A percentile compares a stretch with the other conserved stretches of the same genome.
Conservation (phyloP, 2,113 vertebrate species). For the Martes martes region DNA sequence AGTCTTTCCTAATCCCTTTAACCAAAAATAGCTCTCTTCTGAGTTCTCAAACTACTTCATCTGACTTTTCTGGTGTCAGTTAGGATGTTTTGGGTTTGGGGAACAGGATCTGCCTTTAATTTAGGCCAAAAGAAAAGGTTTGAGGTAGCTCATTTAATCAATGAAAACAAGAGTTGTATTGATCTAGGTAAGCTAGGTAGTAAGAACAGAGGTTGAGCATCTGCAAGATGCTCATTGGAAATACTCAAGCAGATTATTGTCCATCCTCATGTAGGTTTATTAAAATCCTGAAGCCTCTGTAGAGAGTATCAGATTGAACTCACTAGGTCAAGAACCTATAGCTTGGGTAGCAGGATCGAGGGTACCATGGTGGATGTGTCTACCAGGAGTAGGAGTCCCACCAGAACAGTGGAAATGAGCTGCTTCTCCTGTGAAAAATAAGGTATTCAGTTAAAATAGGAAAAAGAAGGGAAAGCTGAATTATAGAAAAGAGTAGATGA, state of each 20-base stretch:
- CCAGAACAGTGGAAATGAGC: not conserved
- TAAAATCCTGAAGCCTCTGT: not conserved
- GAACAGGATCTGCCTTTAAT: not conserved
- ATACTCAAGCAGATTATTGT: not conserved
- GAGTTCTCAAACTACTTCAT: not conserved
- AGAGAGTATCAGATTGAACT: not conserved
- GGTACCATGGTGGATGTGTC: not conserved
- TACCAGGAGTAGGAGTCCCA: not conserved
- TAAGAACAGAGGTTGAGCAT: rapidly evolving
- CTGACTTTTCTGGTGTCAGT: not conserved
- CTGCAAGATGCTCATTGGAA: not conserved
- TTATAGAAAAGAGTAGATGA: not conserved
- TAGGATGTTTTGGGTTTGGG: not conserved
- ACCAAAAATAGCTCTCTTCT: not conserved
- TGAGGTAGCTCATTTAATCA: not conserved
- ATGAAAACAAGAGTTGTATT: not conserved
- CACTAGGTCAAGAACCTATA: not conserved
- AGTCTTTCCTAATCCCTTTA: not conserved
- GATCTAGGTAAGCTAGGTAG: not conserved
- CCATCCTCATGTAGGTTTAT: not conserved
- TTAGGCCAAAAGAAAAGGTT: not conserved
- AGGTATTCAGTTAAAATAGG: not conserved
- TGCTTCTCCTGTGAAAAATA: not conserved
- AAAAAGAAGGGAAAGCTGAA: not conserved
- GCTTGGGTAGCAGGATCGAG: not conserved